Conservation (phyloP, 2,797 vertebrate genomes). For the Acanthis flammea region DNA sequence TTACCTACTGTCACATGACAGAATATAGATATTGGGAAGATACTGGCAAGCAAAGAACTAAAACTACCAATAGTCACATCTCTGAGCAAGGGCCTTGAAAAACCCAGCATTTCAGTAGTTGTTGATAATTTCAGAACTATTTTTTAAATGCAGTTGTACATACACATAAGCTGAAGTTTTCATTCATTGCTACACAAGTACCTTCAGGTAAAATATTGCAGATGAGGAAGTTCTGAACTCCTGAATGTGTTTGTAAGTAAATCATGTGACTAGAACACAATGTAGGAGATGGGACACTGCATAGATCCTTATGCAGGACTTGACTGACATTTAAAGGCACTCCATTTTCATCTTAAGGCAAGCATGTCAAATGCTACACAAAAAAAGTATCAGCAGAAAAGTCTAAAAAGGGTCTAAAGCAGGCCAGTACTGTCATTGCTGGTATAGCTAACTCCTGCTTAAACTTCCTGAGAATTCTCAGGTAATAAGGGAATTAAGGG, state of each 20-base stretch:
- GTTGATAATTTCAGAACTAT: neutral
- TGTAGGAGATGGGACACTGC: neutral
- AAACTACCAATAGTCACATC: neutral
- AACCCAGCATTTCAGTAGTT: neutral
- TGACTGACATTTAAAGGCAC: neutral
- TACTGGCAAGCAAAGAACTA: neutral
- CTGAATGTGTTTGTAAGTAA: neutral
- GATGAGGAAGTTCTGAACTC: neutral
- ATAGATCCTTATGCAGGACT: neutral
- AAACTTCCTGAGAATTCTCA: neutral
- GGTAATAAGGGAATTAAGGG: neutral
- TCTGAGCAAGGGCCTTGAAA: neutral
- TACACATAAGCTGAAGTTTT: neutral
- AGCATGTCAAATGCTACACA: rapidly evolving
- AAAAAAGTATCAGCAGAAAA: neutral
- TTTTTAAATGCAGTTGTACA: neutral
- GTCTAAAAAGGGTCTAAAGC: neutral
- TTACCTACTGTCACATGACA: neutral
- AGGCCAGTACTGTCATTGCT: neutral
- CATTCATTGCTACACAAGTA: neutral
- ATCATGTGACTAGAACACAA: neutral
- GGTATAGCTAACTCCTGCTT: neutral
- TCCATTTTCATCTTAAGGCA: neutral
- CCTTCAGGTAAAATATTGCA: neutral
- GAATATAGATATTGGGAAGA: neutral